These are phyloP conservation scores for Patiria miniata DNA, from an alignment of 35 echinoderm and acorn worm genomes.

Conservation along the genomic window DNA sequence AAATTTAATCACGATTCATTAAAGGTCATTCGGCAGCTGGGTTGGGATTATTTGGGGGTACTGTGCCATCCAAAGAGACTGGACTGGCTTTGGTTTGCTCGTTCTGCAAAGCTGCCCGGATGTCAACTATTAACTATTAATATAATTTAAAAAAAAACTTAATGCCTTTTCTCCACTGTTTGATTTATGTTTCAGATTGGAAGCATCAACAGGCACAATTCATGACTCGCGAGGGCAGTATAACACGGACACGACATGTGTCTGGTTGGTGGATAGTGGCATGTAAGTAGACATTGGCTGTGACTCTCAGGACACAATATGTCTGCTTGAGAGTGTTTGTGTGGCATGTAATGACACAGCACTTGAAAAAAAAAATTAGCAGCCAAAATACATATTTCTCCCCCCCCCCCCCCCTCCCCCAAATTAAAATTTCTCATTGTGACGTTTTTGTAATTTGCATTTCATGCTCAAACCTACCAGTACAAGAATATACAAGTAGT, in stretches of 20 bases:
- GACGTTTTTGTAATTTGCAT: not conserved
- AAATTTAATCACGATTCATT: too few relatives aligned
- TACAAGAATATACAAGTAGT: too few relatives aligned
- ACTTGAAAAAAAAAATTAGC: not conserved
- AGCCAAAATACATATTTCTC: not conserved
- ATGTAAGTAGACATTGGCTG: not conserved
- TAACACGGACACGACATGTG: constrained; percentile 2
- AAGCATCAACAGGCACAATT: not conserved
- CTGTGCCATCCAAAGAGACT: too few relatives aligned
- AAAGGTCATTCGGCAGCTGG: too few relatives aligned
- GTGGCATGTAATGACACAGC: not conserved
- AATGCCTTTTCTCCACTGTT: too few relatives aligned
- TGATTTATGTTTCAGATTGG: constrained; percentile 8
- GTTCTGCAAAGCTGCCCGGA: too few relatives aligned
- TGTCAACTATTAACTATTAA: too few relatives aligned
- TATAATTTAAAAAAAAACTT: too few relatives aligned
- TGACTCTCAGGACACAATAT: too few relatives aligned
- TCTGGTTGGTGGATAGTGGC: constrained; percentile 16
- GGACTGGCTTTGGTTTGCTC: too few relatives aligned
- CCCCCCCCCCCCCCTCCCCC: not conserved
- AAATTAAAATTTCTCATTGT: not conserved
- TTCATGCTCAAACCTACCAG: not conserved
- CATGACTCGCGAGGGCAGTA: not conserved
- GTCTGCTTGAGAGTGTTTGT: not conserved
- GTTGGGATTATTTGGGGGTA: too few relatives aligned